phyloP scores from a whole-genome alignment of 1,140 invertebrate species.

The Pomacea maculata region DNA sequence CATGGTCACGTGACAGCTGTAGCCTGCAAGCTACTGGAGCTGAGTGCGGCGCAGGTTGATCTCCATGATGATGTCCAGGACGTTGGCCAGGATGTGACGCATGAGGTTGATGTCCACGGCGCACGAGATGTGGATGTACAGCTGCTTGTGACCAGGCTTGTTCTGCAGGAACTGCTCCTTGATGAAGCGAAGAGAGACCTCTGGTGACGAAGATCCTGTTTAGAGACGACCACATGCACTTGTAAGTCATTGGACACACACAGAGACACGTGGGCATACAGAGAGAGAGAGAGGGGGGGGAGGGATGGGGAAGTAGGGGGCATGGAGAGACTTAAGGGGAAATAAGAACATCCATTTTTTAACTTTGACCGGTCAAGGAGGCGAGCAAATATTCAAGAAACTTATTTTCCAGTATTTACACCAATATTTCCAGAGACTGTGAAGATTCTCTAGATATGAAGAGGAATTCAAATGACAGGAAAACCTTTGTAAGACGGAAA shows the following conservation, averaged over 20 bases:
- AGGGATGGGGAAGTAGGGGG: neutral
- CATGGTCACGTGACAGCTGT: too few species aligned
- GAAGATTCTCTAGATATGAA: too few species aligned
- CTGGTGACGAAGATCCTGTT: conserved; percentile 45
- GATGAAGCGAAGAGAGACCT: conserved; percentile 43
- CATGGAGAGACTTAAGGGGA: neutral
- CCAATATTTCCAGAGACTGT: too few species aligned
- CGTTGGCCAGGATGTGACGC: conserved; percentile 42
- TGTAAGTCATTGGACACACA: neutral
- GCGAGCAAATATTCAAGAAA: too few species aligned
- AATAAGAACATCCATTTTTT: neutral
- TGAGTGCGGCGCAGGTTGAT: conserved; percentile 44
- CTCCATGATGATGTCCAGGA: conserved; percentile 51
- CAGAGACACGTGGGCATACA: neutral
- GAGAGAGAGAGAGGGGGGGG: neutral
- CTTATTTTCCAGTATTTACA: too few species aligned
- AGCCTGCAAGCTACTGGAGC: neutral
- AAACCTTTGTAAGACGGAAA: conserved; percentile 51
- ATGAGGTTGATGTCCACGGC: conserved; percentile 49
- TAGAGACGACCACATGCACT: neutral
- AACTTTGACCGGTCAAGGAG: too few species aligned
- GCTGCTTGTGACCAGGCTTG: conserved; percentile 46
- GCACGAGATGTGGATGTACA: conserved; percentile 53
- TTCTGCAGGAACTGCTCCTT: conserved; percentile 48
- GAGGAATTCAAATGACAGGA: too few species aligned